These are phyloP conservation scores for Phaethornis superciliosus DNA, from an alignment of 2,113 vertebrate species.

Conservation along the genomic window DNA sequence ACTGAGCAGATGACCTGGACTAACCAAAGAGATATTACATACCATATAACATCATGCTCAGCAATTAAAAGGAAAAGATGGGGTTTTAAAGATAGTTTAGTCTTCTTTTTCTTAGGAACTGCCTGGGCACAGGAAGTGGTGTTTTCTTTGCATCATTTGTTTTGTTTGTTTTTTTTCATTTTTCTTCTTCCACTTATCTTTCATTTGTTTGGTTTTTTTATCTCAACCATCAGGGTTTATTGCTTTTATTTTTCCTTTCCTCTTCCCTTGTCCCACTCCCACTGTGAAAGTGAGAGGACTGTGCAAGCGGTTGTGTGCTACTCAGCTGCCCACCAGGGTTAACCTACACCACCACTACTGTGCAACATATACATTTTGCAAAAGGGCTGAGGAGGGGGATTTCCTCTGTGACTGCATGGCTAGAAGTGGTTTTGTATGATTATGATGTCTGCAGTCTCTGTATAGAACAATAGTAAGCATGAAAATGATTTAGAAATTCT, in stretches of 20 bases:
- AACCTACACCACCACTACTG: neutral
- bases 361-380: neutral
- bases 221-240: neutral
- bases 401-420: neutral
- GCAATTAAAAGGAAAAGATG: neutral
- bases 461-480: neutral
- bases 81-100: accelerated
- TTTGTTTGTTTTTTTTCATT: neutral
- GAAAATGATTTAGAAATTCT: neutral
- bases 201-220: neutral
- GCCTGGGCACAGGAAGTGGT: neutral
- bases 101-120: neutral
- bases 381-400: neutral
- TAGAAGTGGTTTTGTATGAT: neutral
- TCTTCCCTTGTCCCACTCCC: accelerated
- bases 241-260: neutral
- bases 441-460: neutral
- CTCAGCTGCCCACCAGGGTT: neutral
- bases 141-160: neutral
- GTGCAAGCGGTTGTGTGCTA: neutral
- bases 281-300: accelerated
- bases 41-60: neutral
- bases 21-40: neutral
- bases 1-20: neutral
- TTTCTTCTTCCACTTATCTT: neutral